Conservation (phyloP, 2,113 vertebrate genomes). For the Prietella phreatophila region DNA sequence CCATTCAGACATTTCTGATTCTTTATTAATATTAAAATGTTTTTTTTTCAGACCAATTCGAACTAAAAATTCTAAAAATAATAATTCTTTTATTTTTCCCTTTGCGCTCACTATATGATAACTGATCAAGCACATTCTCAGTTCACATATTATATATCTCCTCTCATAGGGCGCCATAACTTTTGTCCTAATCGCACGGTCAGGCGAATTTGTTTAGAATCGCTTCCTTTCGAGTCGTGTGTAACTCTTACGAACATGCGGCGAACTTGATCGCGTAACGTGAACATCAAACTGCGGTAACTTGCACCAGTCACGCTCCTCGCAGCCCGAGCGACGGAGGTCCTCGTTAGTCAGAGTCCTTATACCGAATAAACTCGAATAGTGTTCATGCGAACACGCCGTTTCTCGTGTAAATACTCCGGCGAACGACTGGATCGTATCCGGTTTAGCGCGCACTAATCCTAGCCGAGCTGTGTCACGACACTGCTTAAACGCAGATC, state of each 20-base stretch:
- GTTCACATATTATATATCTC: background rate
- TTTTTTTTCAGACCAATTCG: no score
- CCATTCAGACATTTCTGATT: background rate
- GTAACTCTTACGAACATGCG: background rate
- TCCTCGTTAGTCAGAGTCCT: background rate
- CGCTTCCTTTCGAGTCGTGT: background rate
- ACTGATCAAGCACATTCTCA: no score
- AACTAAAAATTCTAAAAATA: no score
- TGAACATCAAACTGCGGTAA: background rate
- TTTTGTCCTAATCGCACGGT: background rate
- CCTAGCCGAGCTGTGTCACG: background rate
- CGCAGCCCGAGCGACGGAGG: no score
- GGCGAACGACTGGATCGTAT: background rate
- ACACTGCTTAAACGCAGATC: background rate
- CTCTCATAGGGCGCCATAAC: background rate
- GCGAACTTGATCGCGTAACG: background rate
- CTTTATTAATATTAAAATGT: background rate
- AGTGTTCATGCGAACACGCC: background rate
- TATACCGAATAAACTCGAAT: background rate
- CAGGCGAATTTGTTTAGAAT: background rate
- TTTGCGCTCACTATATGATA: no score
- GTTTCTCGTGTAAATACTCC: background rate
- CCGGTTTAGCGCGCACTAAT: background rate
- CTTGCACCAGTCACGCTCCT: background rate
- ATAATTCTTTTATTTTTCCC: no score